These are phyloP conservation scores for Polyommatus iphigenia DNA, from an alignment of 2,888 invertebrate species.

Conservation along the genomic window DNA sequence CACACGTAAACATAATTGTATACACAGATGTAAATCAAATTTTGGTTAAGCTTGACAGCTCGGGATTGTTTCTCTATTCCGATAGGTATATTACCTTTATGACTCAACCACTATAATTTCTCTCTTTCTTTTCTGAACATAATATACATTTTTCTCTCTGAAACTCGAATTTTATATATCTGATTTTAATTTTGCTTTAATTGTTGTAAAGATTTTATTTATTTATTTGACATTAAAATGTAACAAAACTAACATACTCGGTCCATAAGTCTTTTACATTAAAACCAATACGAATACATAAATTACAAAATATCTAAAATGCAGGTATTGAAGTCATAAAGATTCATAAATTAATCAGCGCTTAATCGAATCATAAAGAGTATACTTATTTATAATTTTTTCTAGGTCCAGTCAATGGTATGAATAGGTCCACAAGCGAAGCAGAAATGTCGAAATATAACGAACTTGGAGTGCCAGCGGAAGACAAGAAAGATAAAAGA, in stretches of 20 bases:
- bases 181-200: neutral
- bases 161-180: neutral
- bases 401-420: constrained; percentile 70
- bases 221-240: neutral
- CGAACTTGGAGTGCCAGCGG: constrained; percentile 77
- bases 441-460: constrained; percentile 85
- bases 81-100: too few relatives aligned
- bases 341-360: neutral
- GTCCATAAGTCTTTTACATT: neutral
- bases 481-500: constrained; percentile 86
- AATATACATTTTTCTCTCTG: neutral
- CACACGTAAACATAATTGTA: too few relatives aligned
- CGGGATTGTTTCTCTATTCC: too few relatives aligned
- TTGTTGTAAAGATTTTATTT: neutral
- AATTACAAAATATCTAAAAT: neutral
- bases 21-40: too few relatives aligned
- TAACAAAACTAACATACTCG: neutral
- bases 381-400: neutral
- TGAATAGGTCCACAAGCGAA: constrained; percentile 88
- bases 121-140: neutral
- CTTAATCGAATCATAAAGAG: neutral
- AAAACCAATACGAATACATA: neutral
- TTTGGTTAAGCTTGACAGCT: too few relatives aligned
- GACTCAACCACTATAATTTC: neutral
- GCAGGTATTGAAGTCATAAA: neutral